Evolutionary conservation across 2,113 vertebrate species (phyloP).

Genomic region (Procapra przewalskii): DNA sequence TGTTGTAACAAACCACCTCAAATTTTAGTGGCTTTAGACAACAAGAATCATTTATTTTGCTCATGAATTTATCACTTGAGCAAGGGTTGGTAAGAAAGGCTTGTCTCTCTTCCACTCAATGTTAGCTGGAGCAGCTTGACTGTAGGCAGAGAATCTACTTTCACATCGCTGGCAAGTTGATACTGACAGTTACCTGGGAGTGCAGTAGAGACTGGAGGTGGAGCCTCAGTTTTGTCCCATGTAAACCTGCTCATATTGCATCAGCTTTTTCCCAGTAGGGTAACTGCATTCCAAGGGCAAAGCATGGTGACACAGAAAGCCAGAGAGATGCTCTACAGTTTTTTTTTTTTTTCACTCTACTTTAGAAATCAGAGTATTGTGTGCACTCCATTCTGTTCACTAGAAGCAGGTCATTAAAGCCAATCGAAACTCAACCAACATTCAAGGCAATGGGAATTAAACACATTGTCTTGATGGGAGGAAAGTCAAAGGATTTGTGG

Average conservation of each 20-base stretch:
- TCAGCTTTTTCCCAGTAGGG: not conserved
- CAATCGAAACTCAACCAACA: not conserved
- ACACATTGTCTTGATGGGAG: not conserved
- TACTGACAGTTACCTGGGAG: not conserved
- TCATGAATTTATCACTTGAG: not conserved
- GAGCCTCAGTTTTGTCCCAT: not conserved
- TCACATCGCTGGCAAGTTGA: not conserved
- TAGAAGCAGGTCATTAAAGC: not conserved
- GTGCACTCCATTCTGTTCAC: not conserved
- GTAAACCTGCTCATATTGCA: fast-evolving
- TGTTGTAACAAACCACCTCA: not conserved
- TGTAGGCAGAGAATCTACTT: not conserved
- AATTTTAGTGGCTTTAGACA: not conserved
- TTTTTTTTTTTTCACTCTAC: not conserved
- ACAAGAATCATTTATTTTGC: not conserved
- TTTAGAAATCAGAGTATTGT: not conserved
- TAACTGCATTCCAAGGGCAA: not conserved
- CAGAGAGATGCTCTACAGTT: not conserved
- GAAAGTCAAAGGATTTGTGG: not conserved
- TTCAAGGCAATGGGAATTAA: not conserved
- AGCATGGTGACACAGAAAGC: not conserved
- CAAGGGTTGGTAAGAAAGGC: not conserved
- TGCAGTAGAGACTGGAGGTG: not conserved
- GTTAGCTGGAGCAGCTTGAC: not conserved
- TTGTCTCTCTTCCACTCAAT: not conserved